Evolutionary conservation across 2,888 invertebrate species (phyloP).

Genomic region (Osmoderma eremita): DNA sequence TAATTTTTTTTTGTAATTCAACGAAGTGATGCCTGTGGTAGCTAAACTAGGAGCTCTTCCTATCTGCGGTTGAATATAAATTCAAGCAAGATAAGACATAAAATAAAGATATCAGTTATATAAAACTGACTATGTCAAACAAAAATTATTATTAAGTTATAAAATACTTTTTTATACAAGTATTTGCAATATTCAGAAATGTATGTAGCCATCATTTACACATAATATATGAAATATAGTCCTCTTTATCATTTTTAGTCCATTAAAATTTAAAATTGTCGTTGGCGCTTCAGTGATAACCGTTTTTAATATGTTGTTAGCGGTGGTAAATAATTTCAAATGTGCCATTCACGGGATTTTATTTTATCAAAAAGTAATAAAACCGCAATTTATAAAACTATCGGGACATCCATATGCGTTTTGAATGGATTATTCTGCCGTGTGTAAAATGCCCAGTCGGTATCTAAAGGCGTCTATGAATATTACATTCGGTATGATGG

Average conservation of each 20-base stretch:
- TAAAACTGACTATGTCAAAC: too few relatives aligned
- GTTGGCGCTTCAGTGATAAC: background rate
- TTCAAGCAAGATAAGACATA: too few relatives aligned
- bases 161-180: too few relatives aligned
- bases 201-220: too few relatives aligned
- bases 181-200: too few relatives aligned
- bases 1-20: too few relatives aligned
- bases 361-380: constrained; percentile 28
- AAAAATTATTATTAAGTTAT: too few relatives aligned
- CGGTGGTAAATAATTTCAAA: constrained; percentile 22
- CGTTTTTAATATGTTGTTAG: constrained; percentile 8
- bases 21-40: too few relatives aligned
- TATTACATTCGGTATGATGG: constrained; percentile 8
- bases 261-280: constrained; percentile 1
- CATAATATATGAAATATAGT: too few relatives aligned
- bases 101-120: background rate
- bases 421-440: constrained; percentile 1
- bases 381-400: constrained; percentile 27
- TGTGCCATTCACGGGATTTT: constrained; percentile 20
- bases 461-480: constrained; percentile 1
- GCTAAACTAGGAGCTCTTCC: too few relatives aligned
- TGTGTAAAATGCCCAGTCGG: background rate
- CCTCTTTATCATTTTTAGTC: too few relatives aligned
- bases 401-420: constrained; percentile 9
- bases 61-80: too few relatives aligned